These are phyloP conservation scores for Scaptomyza tumidula DNA, from an alignment of 2,888 invertebrate genomes.

Conservation along the genomic window DNA sequence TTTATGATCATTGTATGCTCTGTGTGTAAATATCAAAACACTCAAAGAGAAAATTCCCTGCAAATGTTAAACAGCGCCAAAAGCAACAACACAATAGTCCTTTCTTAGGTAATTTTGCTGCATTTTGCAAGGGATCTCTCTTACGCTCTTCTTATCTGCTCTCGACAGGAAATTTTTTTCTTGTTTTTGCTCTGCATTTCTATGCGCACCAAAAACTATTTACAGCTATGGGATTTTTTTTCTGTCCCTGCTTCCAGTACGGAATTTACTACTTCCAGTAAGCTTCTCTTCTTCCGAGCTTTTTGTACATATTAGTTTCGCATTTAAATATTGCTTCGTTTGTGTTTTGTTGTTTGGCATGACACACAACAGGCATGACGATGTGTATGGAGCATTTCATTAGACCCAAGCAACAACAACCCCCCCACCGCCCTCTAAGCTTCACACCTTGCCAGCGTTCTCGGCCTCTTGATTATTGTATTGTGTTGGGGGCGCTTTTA, in stretches of 20 bases:
- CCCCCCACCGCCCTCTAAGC: neutral
- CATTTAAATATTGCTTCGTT: slow-evolving; percentile 17
- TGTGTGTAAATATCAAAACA: no score
- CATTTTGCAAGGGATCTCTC: no score
- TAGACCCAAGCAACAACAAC: slow-evolving; percentile 10
- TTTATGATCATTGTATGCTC: neutral
- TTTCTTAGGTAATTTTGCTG: no score
- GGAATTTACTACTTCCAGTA: neutral
- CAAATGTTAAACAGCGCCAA: no score
- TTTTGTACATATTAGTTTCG: neutral
- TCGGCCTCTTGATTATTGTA: slow-evolving; percentile 11
- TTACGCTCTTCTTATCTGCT: no score
- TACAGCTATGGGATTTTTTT: neutral
- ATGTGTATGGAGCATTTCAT: slow-evolving; percentile 38
- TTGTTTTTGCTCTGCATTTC: no score
- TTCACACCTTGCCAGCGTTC: slow-evolving; percentile 7
- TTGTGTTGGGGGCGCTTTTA: slow-evolving; percentile 58
- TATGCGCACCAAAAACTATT: neutral
- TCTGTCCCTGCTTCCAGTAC: neutral
- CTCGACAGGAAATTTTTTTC: no score
- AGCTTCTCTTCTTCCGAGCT: neutral
- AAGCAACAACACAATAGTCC: no score
- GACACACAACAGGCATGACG: slow-evolving; percentile 43
- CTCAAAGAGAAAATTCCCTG: no score
- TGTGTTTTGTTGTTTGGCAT: slow-evolving; percentile 17